Conservation (phyloP, 2,797 vertebrate species). For the Crossoptilon crossoptilon region DNA sequence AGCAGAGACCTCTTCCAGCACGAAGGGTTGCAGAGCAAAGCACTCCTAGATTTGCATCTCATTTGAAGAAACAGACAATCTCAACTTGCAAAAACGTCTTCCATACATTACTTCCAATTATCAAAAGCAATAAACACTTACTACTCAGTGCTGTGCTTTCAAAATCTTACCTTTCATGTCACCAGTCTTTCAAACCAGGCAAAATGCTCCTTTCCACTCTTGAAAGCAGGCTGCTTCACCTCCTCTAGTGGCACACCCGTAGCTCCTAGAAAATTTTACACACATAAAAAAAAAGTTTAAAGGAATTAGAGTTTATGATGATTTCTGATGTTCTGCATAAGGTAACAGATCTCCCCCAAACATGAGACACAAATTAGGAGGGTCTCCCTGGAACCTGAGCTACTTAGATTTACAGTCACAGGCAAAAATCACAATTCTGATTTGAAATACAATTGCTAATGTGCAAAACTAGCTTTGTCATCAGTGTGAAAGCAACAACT, state of each 20-base stretch:
- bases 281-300: neutral
- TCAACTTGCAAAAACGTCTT: fast-evolving
- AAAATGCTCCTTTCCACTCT: neutral
- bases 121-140: neutral
- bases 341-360: neutral
- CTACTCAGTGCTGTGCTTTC: fast-evolving
- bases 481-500: neutral
- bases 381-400: neutral
- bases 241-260: fast-evolving
- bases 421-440: neutral
- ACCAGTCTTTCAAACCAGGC: neutral
- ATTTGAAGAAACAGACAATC: neutral
- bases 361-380: neutral
- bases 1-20: neutral
- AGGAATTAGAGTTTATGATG: neutral
- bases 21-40: neutral
- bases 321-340: neutral
- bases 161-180: neutral
- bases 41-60: neutral
- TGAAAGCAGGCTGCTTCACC: neutral
- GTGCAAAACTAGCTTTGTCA: neutral
- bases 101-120: neutral
- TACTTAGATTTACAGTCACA: fast-evolving
- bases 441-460: neutral
- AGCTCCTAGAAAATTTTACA: neutral